Evolutionary conservation across 2,797 vertebrate genomes (phyloP), one percentile per base, ranked within the genome.

Genomic region (Rousettus madagascariensis): DNA sequence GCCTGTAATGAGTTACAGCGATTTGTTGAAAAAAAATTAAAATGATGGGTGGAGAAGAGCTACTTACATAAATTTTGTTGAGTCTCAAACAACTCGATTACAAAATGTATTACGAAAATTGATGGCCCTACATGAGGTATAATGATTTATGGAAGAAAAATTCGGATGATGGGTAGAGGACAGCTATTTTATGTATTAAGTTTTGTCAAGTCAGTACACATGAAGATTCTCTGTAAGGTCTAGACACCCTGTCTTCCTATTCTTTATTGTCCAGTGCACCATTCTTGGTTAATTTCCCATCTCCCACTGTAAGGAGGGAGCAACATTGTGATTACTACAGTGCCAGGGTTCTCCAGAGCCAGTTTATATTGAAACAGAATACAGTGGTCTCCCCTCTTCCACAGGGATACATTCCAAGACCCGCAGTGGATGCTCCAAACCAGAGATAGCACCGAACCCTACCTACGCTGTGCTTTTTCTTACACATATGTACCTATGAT

Each of bases 311-410:
- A 41, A 20, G 36, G 28, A 61, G n/a, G 30, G 6, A 46, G 15
- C 6, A 4, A 33, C 5, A 0, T 16, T 11, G 17, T n/a, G 57
- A 13, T 28, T 16, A 6, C 20, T 10, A 8, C 46, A 22, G 1
- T 6, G 22, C 43, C 5, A 1, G 6, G 16, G 36, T 53, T 77
- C 43, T 46, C 36, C 0, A 28, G n/a, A 68, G 71, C 6, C 16
- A 6, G 55, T 77, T 24, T 77, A 49, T 30, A 59, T 12, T 33
- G 59, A 61, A 33, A 85, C 36, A 41, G 51, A 38, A 22, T 22
- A 46, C 19, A 63, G 38, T 17, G 28, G 13, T 49, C 7, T 8
- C 20, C 53, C 20, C 20, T 65, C 33, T 33, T 26, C 63, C 59
- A 26, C 0, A 9, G 80, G 10, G n/a, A 28, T 26, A 51, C 7